These are phyloP conservation scores for Caracal caracal DNA, from an alignment of 2,113 vertebrate species.

Conservation along the genomic window DNA sequence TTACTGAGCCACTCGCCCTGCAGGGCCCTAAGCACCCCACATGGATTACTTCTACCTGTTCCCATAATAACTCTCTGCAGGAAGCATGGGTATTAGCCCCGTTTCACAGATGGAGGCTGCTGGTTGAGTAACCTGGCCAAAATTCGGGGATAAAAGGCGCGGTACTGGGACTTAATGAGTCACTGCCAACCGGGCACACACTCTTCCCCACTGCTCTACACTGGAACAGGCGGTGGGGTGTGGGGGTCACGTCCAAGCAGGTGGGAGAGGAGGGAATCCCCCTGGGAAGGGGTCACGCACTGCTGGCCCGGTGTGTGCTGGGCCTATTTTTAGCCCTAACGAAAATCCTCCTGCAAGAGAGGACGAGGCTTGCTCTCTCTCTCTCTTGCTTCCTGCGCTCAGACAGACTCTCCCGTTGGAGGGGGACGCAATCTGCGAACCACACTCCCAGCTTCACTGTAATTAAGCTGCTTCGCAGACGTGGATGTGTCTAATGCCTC, in stretches of 20 bases:
- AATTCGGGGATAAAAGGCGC: not conserved
- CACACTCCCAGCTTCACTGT: conserved; percentile 10
- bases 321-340: conserved; percentile 23
- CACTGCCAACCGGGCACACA: too few relatives aligned
- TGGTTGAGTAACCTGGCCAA: not conserved
- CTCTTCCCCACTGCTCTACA: not conserved
- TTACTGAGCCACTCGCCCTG: not conserved
- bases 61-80: not conserved
- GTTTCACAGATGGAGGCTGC: not conserved
- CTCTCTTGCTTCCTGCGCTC: not conserved
- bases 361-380: not conserved
- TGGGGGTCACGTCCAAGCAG: not conserved
- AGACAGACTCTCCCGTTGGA: conserved; percentile 20
- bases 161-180: not conserved
- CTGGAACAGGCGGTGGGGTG: not conserved
- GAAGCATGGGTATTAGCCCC: too few relatives aligned
- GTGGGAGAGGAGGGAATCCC: not conserved
- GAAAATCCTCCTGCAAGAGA: conserved; percentile 32
- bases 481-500: not conserved
- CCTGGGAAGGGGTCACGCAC: not conserved
- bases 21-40: not conserved
- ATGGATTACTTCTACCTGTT: not conserved
- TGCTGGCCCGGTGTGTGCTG: not conserved
- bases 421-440: not conserved
- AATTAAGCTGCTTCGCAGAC: conserved; percentile 56